Base-by-base conservation (phyloP, 2,797 vertebrate species). In the Capromys pilorides region DNA sequence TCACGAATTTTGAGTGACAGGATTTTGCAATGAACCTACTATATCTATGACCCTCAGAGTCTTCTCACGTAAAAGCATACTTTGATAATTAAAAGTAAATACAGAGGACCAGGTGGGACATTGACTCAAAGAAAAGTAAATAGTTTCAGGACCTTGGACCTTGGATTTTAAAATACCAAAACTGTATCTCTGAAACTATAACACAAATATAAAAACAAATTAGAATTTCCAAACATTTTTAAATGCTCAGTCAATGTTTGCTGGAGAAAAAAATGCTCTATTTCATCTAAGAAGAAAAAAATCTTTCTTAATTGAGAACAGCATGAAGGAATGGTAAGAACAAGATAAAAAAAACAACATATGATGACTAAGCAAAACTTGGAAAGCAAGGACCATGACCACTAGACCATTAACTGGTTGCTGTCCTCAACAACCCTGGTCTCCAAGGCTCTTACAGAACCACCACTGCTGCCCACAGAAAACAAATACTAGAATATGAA, bases 81-180 rank as follows among this genome's bases (percentile, higher is more conserved):
- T 91, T 81, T 85, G 75, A 69, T 39, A 89, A 90, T 49, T 78
- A 62, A 91, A 95, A 93, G 41, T 51, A 95, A 88, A 21, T 93
- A 86, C 66, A 18, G 31, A 22, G 14, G 24, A 84, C 0, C 73
- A 33, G 33, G 66, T 93, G 36, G 71, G 54, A 75, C 12, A 95
- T 0, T 87, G 24, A 22, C 31, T 91, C n/a, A 92, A 89, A 92
- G 28, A 11, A 86, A 49, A 75, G 91, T 61, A 26, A 75, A 92
- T 61, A 26, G 9, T 61, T 45, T 71, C 22, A 92, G 41, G 8
- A 86, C 10, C 49, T 66, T 91, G 75, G 13, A 90, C n/a, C n/a
- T n/a, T n/a, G n/a, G n/a, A n/a, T n/a, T 59, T 94, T 86, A 94
- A 87, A 90, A 90, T 90, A 84, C 45, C 61, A 59, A 94, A 93